These are phyloP conservation scores for Heliangelus exortis DNA, from an alignment of 2,797 vertebrate genomes.

Conservation along the genomic window DNA sequence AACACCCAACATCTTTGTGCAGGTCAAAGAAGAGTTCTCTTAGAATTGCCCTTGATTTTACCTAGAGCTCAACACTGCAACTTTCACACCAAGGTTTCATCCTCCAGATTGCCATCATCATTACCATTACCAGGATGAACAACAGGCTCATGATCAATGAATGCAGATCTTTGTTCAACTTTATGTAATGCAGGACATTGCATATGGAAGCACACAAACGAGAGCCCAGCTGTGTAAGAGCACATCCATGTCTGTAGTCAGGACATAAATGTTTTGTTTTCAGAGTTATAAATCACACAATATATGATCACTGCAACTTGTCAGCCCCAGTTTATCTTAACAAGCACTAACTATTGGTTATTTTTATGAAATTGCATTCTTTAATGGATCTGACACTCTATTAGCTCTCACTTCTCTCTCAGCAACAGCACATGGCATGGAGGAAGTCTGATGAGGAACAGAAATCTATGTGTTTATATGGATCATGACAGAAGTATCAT, in stretches of 20 bases:
- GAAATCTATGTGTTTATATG: slow-evolving; percentile 8
- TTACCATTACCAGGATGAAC: neutral
- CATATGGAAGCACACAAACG: neutral
- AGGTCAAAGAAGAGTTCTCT: neutral
- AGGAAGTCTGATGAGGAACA: neutral
- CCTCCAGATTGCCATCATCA: neutral
- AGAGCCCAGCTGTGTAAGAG: neutral
- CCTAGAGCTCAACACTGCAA: neutral
- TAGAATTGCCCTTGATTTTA: neutral
- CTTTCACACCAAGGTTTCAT: neutral
- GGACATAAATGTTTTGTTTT: neutral
- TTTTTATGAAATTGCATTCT: neutral
- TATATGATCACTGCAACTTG: neutral
- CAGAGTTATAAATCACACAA: neutral
- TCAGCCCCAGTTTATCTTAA: neutral
- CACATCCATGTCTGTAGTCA: neutral
- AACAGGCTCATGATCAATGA: neutral
- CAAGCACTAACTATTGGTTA: neutral
- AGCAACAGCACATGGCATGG: fast-evolving
- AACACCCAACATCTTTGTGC: neutral
- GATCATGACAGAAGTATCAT: neutral
- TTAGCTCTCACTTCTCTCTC: neutral
- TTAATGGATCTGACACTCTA: neutral
- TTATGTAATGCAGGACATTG: neutral
- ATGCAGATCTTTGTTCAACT: neutral